Conservation (phyloP, 2,113 vertebrate species). For the Ceyx margarethae region DNA sequence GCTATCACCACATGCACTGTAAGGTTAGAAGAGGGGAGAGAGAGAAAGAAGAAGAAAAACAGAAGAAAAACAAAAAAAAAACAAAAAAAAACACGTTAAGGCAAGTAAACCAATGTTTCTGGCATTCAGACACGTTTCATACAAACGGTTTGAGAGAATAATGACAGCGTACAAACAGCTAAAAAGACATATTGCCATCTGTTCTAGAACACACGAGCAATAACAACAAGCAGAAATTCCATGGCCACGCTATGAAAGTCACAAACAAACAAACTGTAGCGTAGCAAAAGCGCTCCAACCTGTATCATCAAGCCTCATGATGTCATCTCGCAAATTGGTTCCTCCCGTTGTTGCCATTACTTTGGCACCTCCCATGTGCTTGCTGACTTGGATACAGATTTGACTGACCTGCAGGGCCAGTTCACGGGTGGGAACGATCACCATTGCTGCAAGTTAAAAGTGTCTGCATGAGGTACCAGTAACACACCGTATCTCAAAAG, state of each 20-base stretch:
- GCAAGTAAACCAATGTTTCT: not conserved
- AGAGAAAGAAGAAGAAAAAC: not conserved
- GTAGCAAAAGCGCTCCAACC: constrained; percentile 70
- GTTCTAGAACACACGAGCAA: not conserved
- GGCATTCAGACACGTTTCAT: not conserved
- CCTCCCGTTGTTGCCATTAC: constrained; percentile 99
- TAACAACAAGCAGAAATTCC: not conserved
- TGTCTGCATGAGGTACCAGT: not conserved
- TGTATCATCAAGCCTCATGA: constrained; percentile 98
- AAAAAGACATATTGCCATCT: not conserved
- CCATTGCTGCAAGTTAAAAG: constrained; percentile 82
- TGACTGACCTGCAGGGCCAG: constrained; percentile 99
- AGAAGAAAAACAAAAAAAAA: not conserved
- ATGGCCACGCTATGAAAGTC: not conserved
- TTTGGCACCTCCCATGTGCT: constrained; percentile 99
- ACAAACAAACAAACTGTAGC: not conserved
- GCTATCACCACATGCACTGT: constrained; percentile 97
- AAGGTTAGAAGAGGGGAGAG: constrained; percentile 21
- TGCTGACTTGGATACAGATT: constrained; percentile 99
- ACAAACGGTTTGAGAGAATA: not conserved
- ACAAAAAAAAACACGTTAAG: not conserved
- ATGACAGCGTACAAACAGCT: not conserved
- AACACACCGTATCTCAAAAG: not conserved
- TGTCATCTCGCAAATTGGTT: constrained; percentile 98
- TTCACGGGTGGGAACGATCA: constrained; percentile 98